A percentile compares a stretch with the other conserved stretches of the same genome.
These are phyloP conservation scores for Drosophila cognata DNA, from an alignment of 2,888 invertebrate genomes.

Conservation along the genomic window DNA sequence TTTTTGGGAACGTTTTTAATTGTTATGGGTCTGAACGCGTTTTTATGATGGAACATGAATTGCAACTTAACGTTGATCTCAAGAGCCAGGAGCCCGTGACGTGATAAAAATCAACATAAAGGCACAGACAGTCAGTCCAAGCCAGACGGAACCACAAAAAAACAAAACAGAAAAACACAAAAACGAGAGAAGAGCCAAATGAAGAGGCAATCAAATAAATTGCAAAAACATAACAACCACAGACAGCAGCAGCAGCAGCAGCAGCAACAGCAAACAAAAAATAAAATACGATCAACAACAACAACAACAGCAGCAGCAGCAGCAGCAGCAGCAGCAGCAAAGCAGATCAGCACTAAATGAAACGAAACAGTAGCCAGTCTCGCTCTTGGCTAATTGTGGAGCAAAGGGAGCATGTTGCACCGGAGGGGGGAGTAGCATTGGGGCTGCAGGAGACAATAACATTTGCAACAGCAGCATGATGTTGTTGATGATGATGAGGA, in stretches of 20 bases:
- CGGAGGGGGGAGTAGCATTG: background rate
- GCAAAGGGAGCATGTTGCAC: background rate
- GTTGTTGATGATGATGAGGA: constrained; percentile 38
- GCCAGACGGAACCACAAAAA: background rate
- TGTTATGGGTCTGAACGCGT: constrained; percentile 74
- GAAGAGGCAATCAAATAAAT: constrained; percentile 79
- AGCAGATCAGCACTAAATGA: constrained; percentile 40
- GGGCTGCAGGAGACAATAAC: constrained; percentile 51
- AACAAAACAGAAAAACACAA: background rate
- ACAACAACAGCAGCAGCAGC: constrained; percentile 7
- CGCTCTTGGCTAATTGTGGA: constrained; percentile 35
- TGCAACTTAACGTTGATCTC: constrained; percentile 69
- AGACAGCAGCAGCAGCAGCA: constrained; percentile 8
- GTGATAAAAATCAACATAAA: constrained; percentile 40
- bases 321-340: constrained; percentile 7
- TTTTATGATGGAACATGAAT: constrained; percentile 78
- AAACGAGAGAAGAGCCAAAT: constrained; percentile 32
- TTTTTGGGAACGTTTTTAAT: constrained; percentile 47
- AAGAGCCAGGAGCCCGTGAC: constrained; percentile 42
- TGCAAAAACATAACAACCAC: constrained; percentile 50
- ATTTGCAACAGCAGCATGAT: constrained; percentile 48
- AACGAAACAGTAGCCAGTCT: constrained; percentile 69
- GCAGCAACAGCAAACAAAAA: constrained; percentile 14
- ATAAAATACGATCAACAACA: constrained; percentile 46
- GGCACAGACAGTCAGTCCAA: constrained; percentile 9